Evolutionary conservation across 2,113 vertebrate genomes (phyloP).

Genomic region (Noturus placidus): DNA sequence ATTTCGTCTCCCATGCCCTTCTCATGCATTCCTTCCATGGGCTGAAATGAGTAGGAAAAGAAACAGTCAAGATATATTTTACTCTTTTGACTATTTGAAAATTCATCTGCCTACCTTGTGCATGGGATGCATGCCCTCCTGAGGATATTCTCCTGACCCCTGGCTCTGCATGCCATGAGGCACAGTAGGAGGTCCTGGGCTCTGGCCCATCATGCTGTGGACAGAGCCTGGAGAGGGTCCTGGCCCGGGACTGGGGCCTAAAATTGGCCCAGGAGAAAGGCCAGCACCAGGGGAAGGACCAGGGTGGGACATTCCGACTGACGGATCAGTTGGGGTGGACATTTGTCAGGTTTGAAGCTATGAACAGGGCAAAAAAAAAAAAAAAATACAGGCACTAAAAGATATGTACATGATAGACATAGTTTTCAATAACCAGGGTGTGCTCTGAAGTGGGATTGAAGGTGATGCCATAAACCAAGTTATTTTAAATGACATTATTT

Average conservation of each 20-base stretch:
- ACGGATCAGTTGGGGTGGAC: conserved; percentile 89
- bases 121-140: conserved; percentile 88
- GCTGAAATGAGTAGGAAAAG: conserved; percentile 68
- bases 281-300: conserved; percentile 94
- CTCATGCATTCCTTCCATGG: conserved; percentile 90
- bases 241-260: conserved; percentile 94
- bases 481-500: not conserved
- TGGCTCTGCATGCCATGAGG: conserved; percentile 83
- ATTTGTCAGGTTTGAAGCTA: conserved; percentile 70
- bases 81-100: not conserved
- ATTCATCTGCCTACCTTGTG: conserved; percentile 82
- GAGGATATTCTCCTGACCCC: conserved; percentile 84
- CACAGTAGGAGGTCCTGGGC: conserved; percentile 89
- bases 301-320: conserved; percentile 90
- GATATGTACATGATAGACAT: not conserved
- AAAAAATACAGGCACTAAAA: not conserved
- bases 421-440: not conserved
- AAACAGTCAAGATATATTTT: not conserved
- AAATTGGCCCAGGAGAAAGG: conserved; percentile 93
- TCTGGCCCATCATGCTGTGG: conserved; percentile 98
- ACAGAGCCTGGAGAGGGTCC: conserved; percentile 94
- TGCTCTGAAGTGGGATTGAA: not conserved
- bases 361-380: conserved; percentile 14
- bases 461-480: not conserved
- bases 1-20: conserved; percentile 89